Percentiles rank a stretch among this genome's conserved stretches.
Conservation (phyloP, 2,113 vertebrate species). For the Seriola dumerili region DNA sequence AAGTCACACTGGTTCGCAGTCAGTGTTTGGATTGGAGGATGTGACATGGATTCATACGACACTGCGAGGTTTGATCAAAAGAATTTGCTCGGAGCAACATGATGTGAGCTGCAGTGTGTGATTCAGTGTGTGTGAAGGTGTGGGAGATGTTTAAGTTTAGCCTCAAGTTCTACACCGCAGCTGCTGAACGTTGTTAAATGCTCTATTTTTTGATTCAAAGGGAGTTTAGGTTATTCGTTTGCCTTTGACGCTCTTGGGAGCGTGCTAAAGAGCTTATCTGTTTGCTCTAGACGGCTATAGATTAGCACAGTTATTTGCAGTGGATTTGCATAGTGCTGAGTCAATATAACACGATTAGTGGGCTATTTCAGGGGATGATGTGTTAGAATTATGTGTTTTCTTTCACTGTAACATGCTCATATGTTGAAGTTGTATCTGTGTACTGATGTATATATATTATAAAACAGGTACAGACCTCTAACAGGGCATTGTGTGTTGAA, state of each 20-base stretch:
- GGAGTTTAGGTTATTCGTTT: conserved; percentile 21
- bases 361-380: conserved; percentile 27
- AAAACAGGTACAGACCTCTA: neutral
- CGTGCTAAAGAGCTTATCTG: conserved; percentile 44
- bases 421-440: neutral
- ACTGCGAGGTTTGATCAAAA: neutral
- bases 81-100: neutral
- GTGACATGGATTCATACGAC: conserved; percentile 9
- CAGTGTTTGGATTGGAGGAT: conserved; percentile 31
- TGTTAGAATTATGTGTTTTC: conserved; percentile 31
- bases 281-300: conserved; percentile 38
- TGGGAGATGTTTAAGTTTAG: conserved; percentile 39
- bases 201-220: conserved; percentile 18
- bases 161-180: neutral
- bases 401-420: conserved; percentile 19
- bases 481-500: neutral
- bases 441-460: neutral
- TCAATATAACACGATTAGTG: conserved; percentile 44
- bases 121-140: neutral
- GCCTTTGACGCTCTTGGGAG: conserved; percentile 19
- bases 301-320: conserved; percentile 49
- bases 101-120: neutral
- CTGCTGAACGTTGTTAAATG: neutral
- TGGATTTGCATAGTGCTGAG: conserved; percentile 51
- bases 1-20: conserved; percentile 53